A percentile compares a stretch with the other conserved stretches of the same genome.
Evolutionary conservation across 1,140 invertebrate genomes (phyloP).

Genomic region (Drosophila chauvacae): DNA sequence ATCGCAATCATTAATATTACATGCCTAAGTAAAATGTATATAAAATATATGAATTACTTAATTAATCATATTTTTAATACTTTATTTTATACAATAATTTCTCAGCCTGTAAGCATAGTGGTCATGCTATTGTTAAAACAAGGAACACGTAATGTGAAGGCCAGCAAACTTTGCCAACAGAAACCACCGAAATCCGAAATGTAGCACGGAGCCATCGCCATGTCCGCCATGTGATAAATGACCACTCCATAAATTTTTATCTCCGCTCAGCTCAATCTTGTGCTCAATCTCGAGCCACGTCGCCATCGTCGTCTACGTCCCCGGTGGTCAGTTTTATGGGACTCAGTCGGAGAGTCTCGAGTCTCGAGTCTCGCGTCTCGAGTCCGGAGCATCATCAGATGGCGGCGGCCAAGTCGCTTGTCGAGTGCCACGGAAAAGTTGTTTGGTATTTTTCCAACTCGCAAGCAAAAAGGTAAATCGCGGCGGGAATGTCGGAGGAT

Average conservation of each 20-base stretch:
- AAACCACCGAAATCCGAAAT: slow-evolving; percentile 17
- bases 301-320: slow-evolving; percentile 22
- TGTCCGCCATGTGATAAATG: slow-evolving; percentile 71
- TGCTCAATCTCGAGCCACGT: slow-evolving; percentile 55
- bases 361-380: neutral
- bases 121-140: slow-evolving; percentile 12
- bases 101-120: neutral
- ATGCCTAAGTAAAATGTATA: neutral
- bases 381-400: slow-evolving; percentile 28
- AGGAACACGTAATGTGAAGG: slow-evolving; percentile 20
- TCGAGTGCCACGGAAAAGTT: slow-evolving; percentile 56
- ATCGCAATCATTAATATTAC: too few relatives aligned
- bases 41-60: neutral
- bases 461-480: slow-evolving; percentile 3
- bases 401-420: slow-evolving; percentile 35
- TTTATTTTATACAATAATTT: neutral
- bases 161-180: slow-evolving; percentile 3
- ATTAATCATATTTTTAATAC: neutral
- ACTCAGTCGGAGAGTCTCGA: slow-evolving; percentile 15
- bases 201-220: slow-evolving; percentile 8
- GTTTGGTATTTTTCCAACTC: slow-evolving; percentile 45
- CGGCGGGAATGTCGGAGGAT: slow-evolving; percentile 13
- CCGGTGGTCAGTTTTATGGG: slow-evolving; percentile 66
- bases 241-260: slow-evolving; percentile 80
- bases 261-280: slow-evolving; percentile 73